Base-by-base conservation (phyloP, 2,797 vertebrate species). In the Telmatherina bonti region DNA sequence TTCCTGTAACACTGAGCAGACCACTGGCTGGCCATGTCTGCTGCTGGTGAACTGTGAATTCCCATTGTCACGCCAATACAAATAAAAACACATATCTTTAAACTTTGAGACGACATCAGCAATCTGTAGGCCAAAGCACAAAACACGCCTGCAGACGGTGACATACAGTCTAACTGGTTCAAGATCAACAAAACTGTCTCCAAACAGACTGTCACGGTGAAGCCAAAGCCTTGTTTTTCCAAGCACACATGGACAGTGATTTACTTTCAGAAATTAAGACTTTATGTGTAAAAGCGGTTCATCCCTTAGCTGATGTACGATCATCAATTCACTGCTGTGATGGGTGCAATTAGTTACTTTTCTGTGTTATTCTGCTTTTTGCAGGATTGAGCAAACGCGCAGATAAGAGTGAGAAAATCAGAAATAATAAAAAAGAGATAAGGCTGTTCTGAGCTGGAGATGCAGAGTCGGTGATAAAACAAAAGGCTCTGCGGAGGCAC, bases 391-490 rank as follows among this genome's bases (percentile, higher is more conserved):
- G 65, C 55, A 85, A 87, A 80, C 79, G 5, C 67, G 67, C 65
- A 81, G 88, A 90, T 89, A 92, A 91, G 76, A 74, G 27, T 15
- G 49, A 76, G 70, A 69, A 74, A 56, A 78, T 78, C 45, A 67
- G 53, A 51, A 70, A 71, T 61, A 72, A 66, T 58, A 67, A 70
- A 81, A 81, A 29, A 43, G 12, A 88, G 89, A 92, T 92, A 92
- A 89, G 86, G 33, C 51, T 18, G 53, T 68, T 58, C 51, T 63
- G 74, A 83, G 64, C 30, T 47, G 43, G 70, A 82, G 78, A 84
- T 29, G 43, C 62, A 77, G 73, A 71, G 73, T 60, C 36, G 26
- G 76, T 75, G 90, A 90, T 91, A 88, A 91, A 92, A 78, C 31
- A 69, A 64, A 66, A 75, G 82, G 7, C 59, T 67, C 62, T 78